phyloP scores from a whole-genome alignment of 2,888 invertebrate species.

The Abrostola tripartita region DNA sequence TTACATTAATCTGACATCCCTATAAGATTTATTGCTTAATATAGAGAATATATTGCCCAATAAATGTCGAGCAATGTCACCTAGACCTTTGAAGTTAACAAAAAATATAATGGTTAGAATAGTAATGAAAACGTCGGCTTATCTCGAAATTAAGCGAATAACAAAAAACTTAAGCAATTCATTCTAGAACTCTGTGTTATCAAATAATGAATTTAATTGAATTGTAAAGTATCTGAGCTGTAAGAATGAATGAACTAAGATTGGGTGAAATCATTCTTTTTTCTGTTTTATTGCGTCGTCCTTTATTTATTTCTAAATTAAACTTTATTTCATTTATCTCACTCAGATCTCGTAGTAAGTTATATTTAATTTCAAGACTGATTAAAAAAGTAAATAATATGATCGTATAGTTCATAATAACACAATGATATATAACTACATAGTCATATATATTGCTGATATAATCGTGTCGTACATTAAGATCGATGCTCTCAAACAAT shows the following conservation, averaged over 20 bases:
- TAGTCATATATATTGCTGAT: too few relatives aligned
- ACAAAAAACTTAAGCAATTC: constrained; percentile 3
- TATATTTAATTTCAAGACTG: too few relatives aligned
- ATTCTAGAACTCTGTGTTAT: constrained; percentile 9
- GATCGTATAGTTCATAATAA: too few relatives aligned
- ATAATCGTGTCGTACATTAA: too few relatives aligned
- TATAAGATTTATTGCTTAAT: constrained; percentile 9
- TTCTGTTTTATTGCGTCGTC: background rate
- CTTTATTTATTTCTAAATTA: too few relatives aligned
- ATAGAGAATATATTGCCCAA: constrained; percentile 1
- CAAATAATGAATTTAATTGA: constrained; percentile 15
- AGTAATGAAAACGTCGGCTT: background rate
- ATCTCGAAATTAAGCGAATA: background rate
- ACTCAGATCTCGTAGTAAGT: too few relatives aligned
- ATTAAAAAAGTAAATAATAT: too few relatives aligned
- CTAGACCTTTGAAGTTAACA: background rate
- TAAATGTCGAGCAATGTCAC: constrained; percentile 20
- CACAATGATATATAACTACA: too few relatives aligned
- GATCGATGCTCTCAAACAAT: constrained; percentile 1
- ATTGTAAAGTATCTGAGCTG: constrained; percentile 4
- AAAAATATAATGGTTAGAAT: constrained; percentile 4
- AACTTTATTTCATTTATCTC: too few relatives aligned
- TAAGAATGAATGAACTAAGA: background rate
- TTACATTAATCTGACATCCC: constrained; percentile 9
- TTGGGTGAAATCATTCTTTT: background rate